Evolutionary conservation across 2,888 invertebrate species (phyloP), one percentile per base, ranked within the genome.

Genomic region (Melanargia galathea): DNA sequence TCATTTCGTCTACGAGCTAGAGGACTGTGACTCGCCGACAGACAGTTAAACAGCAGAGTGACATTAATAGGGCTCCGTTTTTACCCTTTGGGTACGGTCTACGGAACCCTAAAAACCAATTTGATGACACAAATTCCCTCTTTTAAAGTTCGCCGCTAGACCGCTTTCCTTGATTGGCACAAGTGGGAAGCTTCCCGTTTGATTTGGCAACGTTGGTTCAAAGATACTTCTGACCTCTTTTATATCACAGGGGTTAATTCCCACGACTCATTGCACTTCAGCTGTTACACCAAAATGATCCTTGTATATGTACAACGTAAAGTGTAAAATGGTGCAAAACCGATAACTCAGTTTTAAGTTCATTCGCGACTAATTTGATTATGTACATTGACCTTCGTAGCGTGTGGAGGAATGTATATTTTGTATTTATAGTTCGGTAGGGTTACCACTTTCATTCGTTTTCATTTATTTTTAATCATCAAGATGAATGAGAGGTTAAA

Each of bases 341-440:
- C 38, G 20, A 40, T 62, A 35, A n/a, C 43, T 51, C 55, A 62
- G 60, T 62, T 64, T 67, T 62, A 74, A 76, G 81, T 81, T 81
- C 77, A 75, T 79, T 82, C 77, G 80, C 78, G 58, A 62, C 51
- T 68, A 65, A 66, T 65, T 63, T 38, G 64, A 68, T 67, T 71
- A 63, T 26, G 30, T 49, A 45, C 38, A 26, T 35, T 30, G 55
- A 30, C 52, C 52, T 61, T 64, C 51, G 45, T 40, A 48, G 30
- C 63, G 56, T n/a, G 18, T 49, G 3, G 10, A 52, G 20, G 33
- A 56, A 60, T 56, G 16, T 56, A 59, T 64, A 52, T 45, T 52
- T 52, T 56, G 16, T 56, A 59, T 64, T 57, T 45, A 57, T 52
- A 38, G 20, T 57, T 57, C 11, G 18, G 22, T n/a, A 30, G 22